Evolutionary conservation across 2,797 vertebrate genomes (phyloP), one percentile per base, ranked within the genome.

Genomic region (Urophycis tenuis): DNA sequence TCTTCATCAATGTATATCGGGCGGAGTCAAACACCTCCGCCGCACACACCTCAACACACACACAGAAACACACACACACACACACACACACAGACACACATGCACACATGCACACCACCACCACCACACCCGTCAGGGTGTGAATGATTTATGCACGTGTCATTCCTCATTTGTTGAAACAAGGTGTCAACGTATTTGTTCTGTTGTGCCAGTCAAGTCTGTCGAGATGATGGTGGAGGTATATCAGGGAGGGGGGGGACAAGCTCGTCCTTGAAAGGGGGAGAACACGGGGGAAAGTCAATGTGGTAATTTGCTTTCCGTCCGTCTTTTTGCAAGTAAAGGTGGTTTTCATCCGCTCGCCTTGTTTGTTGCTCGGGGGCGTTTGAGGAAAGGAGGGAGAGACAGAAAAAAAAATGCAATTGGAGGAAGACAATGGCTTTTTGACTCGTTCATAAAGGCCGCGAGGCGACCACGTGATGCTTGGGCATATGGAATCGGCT

Each of bases 131-230:
- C 85, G 75, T 81, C 87, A 81, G 86, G 87, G 81, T 83, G 82
- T 93, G 89, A 92, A 94, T 93, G 92, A 93, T 93, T 92, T 89
- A 93, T 92, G 90, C 87, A 87, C 90, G 92, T 93, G 90, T 93
- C 92, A 92, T 93, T 89, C 92, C 83, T 93, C 91, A 92, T 94
- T 93, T 92, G 91, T 90, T 88, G 86, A 90, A 91, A 92, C 92
- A 91, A 90, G 87, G 88, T 89, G 91, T 92, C 88, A 86, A 88
- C 79, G 36, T 87, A 89, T 90, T 85, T 85, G 86, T 91, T 92
- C 87, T 85, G 29, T 80, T 76, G 84, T 87, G 80, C 84, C 84
- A 88, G 89, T 88, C 85, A 29, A 85, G 85, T 86, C 87, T 84
- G 80, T 77, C 79, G 72, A 83, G 86, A 89, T 88, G 75, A 25